Percentiles rank a stretch among this genome's conserved stretches.
Evolutionary conservation across 2,797 vertebrate species (phyloP).

Genomic region (Lagodon rhomboides): DNA sequence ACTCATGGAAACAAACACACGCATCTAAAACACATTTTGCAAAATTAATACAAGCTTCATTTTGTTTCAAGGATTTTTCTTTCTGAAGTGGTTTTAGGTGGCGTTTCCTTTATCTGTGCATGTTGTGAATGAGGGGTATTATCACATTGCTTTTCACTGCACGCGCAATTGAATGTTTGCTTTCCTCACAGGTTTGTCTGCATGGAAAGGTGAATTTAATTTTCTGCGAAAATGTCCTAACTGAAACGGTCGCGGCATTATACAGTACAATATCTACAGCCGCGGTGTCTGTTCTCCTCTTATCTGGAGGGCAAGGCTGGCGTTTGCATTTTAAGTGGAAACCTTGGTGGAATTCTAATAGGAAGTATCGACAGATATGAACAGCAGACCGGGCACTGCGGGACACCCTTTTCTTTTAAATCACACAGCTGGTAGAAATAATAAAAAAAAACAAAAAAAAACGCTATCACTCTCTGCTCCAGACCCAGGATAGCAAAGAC

Average conservation of each 20-base stretch:
- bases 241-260: conserved; percentile 65
- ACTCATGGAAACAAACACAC: not conserved
- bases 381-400: conserved; percentile 41
- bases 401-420: conserved; percentile 66
- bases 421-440: conserved; percentile 59
- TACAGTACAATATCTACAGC: conserved; percentile 73
- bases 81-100: conserved; percentile 35
- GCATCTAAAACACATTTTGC: not conserved
- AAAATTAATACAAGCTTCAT: conserved; percentile 22
- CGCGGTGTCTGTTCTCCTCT: conserved; percentile 68
- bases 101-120: conserved; percentile 47
- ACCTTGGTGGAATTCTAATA: conserved; percentile 82
- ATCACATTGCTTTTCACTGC: conserved; percentile 53
- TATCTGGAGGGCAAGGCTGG: conserved; percentile 75
- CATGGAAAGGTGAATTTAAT: conserved; percentile 56
- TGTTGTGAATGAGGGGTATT: conserved; percentile 43
- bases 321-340: conserved; percentile 83
- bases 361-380: conserved; percentile 78
- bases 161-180: conserved; percentile 48
- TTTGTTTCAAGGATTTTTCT: conserved; percentile 37
- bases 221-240: conserved; percentile 54
- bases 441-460: not conserved
- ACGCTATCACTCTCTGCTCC: conserved; percentile 45
- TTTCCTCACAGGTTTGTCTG: conserved; percentile 51
- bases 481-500: conserved; percentile 65